A percentile compares a stretch with the other conserved stretches of the same genome.
Evolutionary conservation across 2,113 vertebrate genomes (phyloP).

Genomic region (Guaruba guarouba): DNA sequence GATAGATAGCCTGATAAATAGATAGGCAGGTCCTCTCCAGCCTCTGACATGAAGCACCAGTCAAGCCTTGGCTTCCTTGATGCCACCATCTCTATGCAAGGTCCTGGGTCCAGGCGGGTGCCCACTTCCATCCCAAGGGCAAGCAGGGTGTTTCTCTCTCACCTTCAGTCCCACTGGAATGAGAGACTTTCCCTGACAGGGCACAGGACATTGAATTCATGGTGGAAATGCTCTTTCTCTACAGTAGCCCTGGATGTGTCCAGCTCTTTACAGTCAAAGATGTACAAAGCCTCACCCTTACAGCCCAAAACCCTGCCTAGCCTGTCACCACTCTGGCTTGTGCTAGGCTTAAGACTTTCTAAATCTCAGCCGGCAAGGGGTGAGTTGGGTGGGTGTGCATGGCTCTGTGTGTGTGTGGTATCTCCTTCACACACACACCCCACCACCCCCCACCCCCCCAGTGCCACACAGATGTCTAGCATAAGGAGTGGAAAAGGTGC

Average conservation of each 20-base stretch:
- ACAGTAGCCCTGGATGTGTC: not conserved
- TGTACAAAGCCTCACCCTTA: not conserved
- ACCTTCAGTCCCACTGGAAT: not conserved
- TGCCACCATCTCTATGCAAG: not conserved
- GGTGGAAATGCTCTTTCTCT: not conserved
- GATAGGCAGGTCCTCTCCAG: not conserved
- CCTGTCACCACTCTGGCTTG: fast-evolving
- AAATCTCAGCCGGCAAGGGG: not conserved
- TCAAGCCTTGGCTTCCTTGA: not conserved
- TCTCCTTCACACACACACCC: not conserved
- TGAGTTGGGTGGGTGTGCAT: not conserved
- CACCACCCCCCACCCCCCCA: not conserved
- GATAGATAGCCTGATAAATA: not conserved
- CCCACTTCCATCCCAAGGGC: not conserved
- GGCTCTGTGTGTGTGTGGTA: not conserved
- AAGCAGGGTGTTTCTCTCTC: not conserved
- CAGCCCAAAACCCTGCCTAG: not conserved
- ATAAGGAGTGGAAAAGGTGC: not conserved
- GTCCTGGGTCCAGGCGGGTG: not conserved
- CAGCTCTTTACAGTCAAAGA: not conserved
- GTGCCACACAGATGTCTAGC: not conserved
- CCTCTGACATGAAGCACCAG: not conserved
- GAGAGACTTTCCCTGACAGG: not conserved
- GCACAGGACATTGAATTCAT: not conserved
- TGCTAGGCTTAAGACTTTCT: not conserved